Base-by-base conservation (phyloP, 2,113 vertebrate genomes). In the Callopanchax toddi region DNA sequence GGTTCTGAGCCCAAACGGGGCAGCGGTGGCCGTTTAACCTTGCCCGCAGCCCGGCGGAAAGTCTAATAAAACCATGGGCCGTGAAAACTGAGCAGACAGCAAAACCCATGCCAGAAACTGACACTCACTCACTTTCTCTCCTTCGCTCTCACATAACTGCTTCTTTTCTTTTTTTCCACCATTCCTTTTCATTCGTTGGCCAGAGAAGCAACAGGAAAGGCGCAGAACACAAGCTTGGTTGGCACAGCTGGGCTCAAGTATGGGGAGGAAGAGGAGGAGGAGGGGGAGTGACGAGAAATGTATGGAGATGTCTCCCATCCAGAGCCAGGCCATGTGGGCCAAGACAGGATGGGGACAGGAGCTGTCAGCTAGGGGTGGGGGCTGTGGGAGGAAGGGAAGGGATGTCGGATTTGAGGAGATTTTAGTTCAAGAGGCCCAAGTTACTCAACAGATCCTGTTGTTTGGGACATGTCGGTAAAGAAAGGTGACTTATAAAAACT, bases 61-160 rank as follows among this genome's bases (percentile, higher is more conserved):
- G 87, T 88, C 81, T 82, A 82, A 89, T 89, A 90, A 90, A 89
- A 88, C 87, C 81, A 71, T 21, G 60, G 74, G 46, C 87, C 89
- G 66, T 87, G 87, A 89, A 89, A 90, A 86, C 69, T 80, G 84
- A 89, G 81, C 86, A 87, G 84, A 86, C 86, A 90, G 86, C 84
- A 81, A 76, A 87, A 84, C 48, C 74, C 25, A 0, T 66, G 86
- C 83, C 89, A 89, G 80, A 86, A 79, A 71, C 49, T 81, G 78
- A 76, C 83, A 78, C 76, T 78, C 71, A 37, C 71, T 64, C 71
- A 50, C 74, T 70, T n/a, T 68, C 32, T 74, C 81, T 67, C 53
- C 53, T 59, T 56, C 78, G 71, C 59, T 85, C 70, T 79, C 65
- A 65, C 67, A 76, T 66, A 76, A 63, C 61, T 48, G 5, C 57